Conservation (phyloP, 2,888 invertebrate species). For the Elgonia sp. region DNA sequence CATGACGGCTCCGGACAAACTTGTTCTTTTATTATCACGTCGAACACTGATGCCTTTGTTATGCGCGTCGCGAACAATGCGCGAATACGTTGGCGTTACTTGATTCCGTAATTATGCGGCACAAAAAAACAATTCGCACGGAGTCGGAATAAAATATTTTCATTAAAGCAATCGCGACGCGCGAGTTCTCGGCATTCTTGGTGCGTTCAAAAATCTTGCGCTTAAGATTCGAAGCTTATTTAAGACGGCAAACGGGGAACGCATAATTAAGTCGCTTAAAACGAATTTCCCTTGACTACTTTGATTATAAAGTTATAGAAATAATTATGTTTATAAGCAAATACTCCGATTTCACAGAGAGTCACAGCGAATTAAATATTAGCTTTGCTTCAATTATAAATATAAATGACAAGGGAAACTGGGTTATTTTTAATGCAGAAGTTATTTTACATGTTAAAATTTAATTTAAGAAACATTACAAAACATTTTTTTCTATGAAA, state of each 20-base stretch:
- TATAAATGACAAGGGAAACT: too few relatives aligned
- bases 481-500: too few relatives aligned
- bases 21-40: slow-evolving; percentile 2
- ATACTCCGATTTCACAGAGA: too few relatives aligned
- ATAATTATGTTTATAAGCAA: too few relatives aligned
- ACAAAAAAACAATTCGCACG: slow-evolving; percentile 12
- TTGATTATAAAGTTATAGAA: too few relatives aligned
- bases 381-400: too few relatives aligned
- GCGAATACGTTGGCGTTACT: slow-evolving; percentile 15
- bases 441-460: too few relatives aligned
- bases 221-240: slow-evolving; percentile 3
- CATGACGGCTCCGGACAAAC: neutral
- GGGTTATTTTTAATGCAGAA: too few relatives aligned
- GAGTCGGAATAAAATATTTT: slow-evolving; percentile 23
- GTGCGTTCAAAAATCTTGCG: slow-evolving; percentile 6
- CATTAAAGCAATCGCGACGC: slow-evolving; percentile 29
- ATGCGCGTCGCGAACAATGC: slow-evolving; percentile 5
- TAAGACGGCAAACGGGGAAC: neutral
- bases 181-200: slow-evolving; percentile 15
- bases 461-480: too few relatives aligned
- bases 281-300: neutral
- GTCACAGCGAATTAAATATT: too few relatives aligned
- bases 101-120: slow-evolving; percentile 34
- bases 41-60: slow-evolving; percentile 4
- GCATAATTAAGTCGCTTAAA: neutral